Evolutionary conservation across 2,113 vertebrate genomes (phyloP).

Genomic region (Bettongia penicillata): DNA sequence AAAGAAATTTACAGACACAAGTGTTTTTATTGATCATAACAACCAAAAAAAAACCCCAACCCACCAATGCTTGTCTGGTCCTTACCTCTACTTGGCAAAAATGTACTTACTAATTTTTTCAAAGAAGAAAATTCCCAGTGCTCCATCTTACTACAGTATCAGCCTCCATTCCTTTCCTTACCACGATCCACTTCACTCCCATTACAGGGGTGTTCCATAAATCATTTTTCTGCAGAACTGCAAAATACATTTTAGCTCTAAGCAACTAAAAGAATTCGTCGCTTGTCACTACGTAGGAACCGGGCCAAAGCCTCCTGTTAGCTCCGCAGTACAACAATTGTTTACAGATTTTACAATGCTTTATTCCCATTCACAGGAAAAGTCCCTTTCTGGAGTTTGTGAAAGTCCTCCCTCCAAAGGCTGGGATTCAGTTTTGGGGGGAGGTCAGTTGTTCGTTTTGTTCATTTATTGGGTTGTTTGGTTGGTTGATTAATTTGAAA

Average conservation of each 20-base stretch:
- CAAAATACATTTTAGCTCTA: not conserved
- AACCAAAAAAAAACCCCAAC: not conserved
- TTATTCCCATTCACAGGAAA: not conserved
- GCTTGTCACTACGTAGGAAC: not conserved
- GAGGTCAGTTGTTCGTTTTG: not conserved
- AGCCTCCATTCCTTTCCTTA: not conserved
- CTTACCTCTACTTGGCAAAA: not conserved
- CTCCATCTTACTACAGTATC: not conserved
- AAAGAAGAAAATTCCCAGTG: not conserved
- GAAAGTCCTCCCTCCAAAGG: not conserved
- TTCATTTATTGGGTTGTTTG: not conserved
- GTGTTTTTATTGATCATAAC: not conserved
- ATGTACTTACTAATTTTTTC: not conserved
- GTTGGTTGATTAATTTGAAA: not conserved
- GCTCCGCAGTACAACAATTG: not conserved
- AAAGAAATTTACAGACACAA: not conserved
- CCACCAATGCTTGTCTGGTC: not conserved
- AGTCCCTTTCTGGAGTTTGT: not conserved
- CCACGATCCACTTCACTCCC: not conserved
- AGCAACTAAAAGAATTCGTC: slow-evolving; percentile 9
- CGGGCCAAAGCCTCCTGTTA: not conserved
- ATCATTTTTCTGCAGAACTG: not conserved
- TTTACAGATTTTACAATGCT: not conserved
- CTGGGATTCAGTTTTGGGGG: not conserved
- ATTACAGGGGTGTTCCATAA: not conserved